Percentiles rank a stretch among this genome's conserved stretches.
These are phyloP conservation scores for Carlito syrichta DNA, from an alignment of 2,113 vertebrate genomes.

Conservation along the genomic window DNA sequence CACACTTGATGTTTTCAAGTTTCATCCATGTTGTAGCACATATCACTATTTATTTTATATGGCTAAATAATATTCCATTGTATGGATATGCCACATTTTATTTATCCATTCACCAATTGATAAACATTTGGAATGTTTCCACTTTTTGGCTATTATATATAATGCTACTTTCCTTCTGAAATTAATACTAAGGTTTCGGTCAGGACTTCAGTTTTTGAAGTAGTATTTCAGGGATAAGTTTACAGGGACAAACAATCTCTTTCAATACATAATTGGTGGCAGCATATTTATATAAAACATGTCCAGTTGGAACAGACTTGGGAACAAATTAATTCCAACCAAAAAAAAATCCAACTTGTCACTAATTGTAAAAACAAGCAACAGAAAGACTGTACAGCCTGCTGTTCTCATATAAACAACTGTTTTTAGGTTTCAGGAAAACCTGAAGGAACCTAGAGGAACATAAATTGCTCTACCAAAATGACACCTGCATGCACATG, in stretches of 20 bases:
- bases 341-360: constrained; percentile 38
- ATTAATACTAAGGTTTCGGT: not conserved
- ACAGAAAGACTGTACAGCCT: not conserved
- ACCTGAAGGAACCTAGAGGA: too few species aligned
- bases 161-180: too few species aligned
- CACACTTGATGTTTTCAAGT: not conserved
- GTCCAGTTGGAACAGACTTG: not conserved
- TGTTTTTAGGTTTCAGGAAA: too few species aligned
- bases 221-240: not conserved
- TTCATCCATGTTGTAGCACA: not conserved
- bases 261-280: not conserved
- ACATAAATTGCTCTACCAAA: too few species aligned
- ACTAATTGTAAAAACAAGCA: constrained; percentile 44
- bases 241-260: not conserved
- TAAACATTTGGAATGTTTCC: not conserved
- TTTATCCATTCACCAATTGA: not conserved
- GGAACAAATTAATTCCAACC: constrained; percentile 26
- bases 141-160: not conserved
- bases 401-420: not conserved
- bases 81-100: not conserved
- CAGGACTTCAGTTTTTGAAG: not conserved
- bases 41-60: not conserved
- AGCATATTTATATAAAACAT: constrained; percentile 36
- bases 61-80: not conserved
- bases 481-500: too few species aligned